Evolutionary conservation across 2,113 vertebrate species (phyloP).

Genomic region (Colistium nudipinnis): DNA sequence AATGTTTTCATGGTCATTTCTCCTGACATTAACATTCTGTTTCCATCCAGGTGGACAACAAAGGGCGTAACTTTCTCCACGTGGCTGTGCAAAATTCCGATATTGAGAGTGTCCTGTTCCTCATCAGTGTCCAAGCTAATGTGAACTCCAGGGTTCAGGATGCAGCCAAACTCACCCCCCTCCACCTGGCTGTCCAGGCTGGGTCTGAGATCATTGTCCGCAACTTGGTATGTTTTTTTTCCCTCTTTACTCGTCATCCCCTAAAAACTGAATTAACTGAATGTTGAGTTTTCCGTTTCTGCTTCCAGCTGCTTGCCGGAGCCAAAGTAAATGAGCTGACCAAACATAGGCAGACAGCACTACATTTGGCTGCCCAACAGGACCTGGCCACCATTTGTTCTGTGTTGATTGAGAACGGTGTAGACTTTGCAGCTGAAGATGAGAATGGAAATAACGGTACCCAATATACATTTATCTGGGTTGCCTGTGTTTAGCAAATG

Average conservation of each 20-base stretch:
- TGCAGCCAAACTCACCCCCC: conserved; percentile 92
- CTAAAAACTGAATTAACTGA: no score
- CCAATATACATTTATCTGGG: not conserved
- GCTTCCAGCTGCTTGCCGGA: conserved; percentile 91
- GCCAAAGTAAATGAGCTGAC: conserved; percentile 97
- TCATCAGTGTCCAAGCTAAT: conserved; percentile 97
- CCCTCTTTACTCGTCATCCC: not conserved
- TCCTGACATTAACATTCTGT: conserved; percentile 1
- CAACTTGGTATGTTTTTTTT: conserved; percentile 86
- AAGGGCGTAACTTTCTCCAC: conserved; percentile 97
- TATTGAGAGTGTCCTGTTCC: conserved; percentile 97
- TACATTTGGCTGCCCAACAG: conserved; percentile 96
- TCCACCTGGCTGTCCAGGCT: conserved; percentile 96
- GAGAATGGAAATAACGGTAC: conserved; percentile 98
- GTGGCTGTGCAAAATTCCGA: conserved; percentile 95
- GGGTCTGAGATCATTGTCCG: conserved; percentile 98
- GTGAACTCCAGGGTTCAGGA: conserved; percentile 98
- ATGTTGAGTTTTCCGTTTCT: conserved; percentile 1
- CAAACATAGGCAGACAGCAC: conserved; percentile 96
- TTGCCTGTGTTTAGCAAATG: not conserved
- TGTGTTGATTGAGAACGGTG: conserved; percentile 93
- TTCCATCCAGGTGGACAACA: conserved; percentile 91
- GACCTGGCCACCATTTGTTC: conserved; percentile 97
- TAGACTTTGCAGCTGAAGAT: conserved; percentile 94
- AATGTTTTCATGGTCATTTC: not conserved